Evolutionary conservation across 2,113 vertebrate genomes (phyloP), one percentile per base, ranked within the genome.

Genomic region (Alligator mississippiensis): DNA sequence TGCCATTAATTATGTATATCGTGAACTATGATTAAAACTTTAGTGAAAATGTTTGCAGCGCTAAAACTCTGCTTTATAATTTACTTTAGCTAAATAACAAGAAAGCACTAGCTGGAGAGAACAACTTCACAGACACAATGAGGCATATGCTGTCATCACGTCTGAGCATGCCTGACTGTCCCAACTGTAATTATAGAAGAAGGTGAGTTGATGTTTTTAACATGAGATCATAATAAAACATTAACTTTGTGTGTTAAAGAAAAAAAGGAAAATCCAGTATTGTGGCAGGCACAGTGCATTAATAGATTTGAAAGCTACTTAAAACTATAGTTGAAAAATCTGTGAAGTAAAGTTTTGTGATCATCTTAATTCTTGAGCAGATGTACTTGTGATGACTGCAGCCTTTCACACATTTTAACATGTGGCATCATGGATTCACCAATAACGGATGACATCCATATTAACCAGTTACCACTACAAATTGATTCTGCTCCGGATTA

Each of bases 381-480:
- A 96, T 99, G 99, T 96, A 99, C 99, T 27, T 99, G 99, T 87
- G 99, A 99, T 34, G 99, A 99, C 98, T 99, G 99, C 97, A 99
- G 99, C 95, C 99, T 99, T 84, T 99, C 99, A 21, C 99, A 99
- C 98, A 99, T 99, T 97, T 98, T 99, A 93, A 99, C 99, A 0
- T 99, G 99, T 89, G 99, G 99, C 90, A 99, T 99, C 97, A 98
- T 99, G 99, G 99, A 99, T 84, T 98, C 99, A n/a, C 98, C 99
- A 5, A 98, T 98, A 60, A 96, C 99, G 2, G 98, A 99, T 70
- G 99, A 99, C 95, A 97, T 99, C 92, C 99, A 99, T 95, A 97
- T 98, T 83, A 98, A 98, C 93, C 99, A 99, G 96, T 97, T 99
- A 92, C 99, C 99, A 2, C 97, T 99, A 16, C 99, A 98, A 11